Percentiles rank a stretch among this genome's conserved stretches.
Conservation (phyloP, 2,888 invertebrate species). For the Nudaria mundana region DNA sequence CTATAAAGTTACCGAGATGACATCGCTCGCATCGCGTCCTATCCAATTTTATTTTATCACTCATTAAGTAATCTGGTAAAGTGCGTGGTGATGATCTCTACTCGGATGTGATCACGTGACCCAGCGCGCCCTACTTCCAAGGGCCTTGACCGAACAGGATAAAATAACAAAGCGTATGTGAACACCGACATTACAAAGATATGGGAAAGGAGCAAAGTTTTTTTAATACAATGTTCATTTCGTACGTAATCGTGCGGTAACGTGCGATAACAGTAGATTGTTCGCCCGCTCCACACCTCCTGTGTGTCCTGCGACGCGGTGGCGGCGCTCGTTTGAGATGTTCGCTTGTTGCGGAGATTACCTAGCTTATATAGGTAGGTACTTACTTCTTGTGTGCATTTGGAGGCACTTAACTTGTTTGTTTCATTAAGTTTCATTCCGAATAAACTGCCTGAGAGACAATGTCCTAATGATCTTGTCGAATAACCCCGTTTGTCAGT, state of each 20-base stretch:
- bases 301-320: background rate
- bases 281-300: background rate
- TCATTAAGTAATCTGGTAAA: background rate
- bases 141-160: constrained; percentile 6
- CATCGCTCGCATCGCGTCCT: background rate
- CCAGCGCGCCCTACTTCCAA: constrained; percentile 1
- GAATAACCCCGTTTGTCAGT: too few relatives aligned
- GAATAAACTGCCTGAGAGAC: too few relatives aligned
- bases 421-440: too few relatives aligned
- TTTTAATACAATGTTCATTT: background rate
- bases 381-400: too few relatives aligned
- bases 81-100: constrained; percentile 1
- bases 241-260: constrained; percentile 2
- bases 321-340: background rate
- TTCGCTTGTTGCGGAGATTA: background rate
- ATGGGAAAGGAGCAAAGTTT: constrained; percentile 1
- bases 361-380: too few relatives aligned
- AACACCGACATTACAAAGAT: background rate
- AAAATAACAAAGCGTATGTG: constrained; percentile 1
- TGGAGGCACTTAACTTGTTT: too few relatives aligned
- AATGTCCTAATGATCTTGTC: too few relatives aligned
- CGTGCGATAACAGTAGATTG: background rate
- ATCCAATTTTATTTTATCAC: background rate
- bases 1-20: background rate
- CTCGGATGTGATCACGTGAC: background rate